phyloP scores from a whole-genome alignment of 64 coral and sea anemone genomes.

The Trachythela sp. region DNA sequence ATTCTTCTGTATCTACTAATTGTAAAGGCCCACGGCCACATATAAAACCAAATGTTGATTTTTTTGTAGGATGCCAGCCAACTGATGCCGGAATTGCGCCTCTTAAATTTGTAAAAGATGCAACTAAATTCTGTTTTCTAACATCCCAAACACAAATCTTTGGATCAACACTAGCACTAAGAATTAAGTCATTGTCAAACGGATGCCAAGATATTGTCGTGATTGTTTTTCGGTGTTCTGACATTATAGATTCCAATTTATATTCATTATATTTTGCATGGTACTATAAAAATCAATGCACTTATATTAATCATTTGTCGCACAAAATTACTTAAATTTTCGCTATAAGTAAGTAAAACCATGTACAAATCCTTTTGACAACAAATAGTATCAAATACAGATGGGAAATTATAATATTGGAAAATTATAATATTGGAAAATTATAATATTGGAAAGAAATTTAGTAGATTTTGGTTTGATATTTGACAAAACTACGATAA shows the following conservation, averaged over 20 bases:
- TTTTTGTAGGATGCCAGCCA: constrained; percentile 78
- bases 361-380: too few species aligned
- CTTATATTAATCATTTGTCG: not conserved
- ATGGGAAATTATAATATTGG: too few species aligned
- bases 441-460: too few species aligned
- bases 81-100: constrained; percentile 53
- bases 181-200: constrained; percentile 66
- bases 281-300: constrained; percentile 31
- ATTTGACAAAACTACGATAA: too few species aligned
- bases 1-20: constrained; percentile 59
- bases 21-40: constrained; percentile 78
- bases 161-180: constrained; percentile 73
- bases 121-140: constrained; percentile 57
- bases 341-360: too few species aligned
- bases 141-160: constrained; percentile 84
- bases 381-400: too few species aligned
- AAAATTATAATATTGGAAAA: too few species aligned
- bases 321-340: too few species aligned
- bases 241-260: constrained; percentile 63
- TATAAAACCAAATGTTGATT: constrained; percentile 66
- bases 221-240: constrained; percentile 89
- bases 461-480: too few species aligned
- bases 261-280: constrained; percentile 69
- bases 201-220: constrained; percentile 90
- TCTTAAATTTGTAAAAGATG: constrained; percentile 60